These are phyloP conservation scores for Agrotis clavis DNA, from an alignment of 2,888 invertebrate genomes.

Conservation along the genomic window DNA sequence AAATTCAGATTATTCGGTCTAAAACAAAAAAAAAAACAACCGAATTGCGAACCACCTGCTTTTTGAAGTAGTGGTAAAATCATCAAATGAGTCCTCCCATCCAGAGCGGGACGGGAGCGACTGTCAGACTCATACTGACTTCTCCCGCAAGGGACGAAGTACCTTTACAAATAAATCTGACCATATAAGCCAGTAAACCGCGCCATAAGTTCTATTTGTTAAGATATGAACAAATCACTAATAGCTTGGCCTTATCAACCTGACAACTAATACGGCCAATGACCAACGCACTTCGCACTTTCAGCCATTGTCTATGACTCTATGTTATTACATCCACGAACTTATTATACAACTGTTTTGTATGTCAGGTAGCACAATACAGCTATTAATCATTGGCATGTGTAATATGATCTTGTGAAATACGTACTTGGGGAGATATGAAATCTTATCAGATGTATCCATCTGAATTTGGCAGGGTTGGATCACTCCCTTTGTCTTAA, in stretches of 20 bases:
- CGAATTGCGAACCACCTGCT: too few species aligned
- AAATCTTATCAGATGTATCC: constrained; percentile 49
- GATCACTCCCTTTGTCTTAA: constrained; percentile 41
- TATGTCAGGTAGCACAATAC: constrained; percentile 71
- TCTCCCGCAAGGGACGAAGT: too few species aligned
- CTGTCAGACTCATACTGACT: too few species aligned
- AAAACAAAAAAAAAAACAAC: too few species aligned
- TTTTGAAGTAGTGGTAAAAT: too few species aligned
- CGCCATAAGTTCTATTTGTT: background rate
- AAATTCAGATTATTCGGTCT: too few species aligned
- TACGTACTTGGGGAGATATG: constrained; percentile 52
- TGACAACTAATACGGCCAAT: constrained; percentile 32
- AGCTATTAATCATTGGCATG: constrained; percentile 70
- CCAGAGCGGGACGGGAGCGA: too few species aligned
- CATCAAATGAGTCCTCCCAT: too few species aligned
- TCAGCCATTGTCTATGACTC: constrained; percentile 59
- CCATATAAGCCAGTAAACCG: background rate
- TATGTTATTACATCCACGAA: constrained; percentile 51
- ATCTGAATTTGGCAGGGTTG: constrained; percentile 25
- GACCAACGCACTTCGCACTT: constrained; percentile 53
- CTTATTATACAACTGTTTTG: constrained; percentile 65
- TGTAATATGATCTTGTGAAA: constrained; percentile 67
- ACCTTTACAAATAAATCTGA: background rate
- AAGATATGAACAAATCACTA: constrained; percentile 21
- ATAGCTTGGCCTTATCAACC: constrained; percentile 55